Evolutionary conservation across 2,888 invertebrate genomes (phyloP), one percentile per base, ranked within the genome.

Genomic region (Pilophorus perplexus): DNA sequence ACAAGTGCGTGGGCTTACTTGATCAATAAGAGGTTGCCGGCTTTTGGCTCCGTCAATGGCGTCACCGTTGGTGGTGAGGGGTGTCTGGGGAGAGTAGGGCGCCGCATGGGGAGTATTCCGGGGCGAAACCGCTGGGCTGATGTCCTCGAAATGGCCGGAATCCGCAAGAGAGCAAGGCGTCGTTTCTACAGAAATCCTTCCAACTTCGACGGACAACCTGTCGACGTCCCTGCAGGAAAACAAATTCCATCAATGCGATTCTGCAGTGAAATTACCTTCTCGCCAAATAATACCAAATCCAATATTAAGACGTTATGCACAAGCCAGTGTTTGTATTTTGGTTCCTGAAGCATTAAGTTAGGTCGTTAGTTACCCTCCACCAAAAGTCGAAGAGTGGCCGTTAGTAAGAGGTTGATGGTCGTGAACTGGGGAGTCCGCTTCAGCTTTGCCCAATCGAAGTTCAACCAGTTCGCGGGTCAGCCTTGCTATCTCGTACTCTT

Each of bases 71-170:
- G 48, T 14, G 48, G 48, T 48, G 18, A 14, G 27, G 40, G 12
- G 59, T 22, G 16, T 42, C 12, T 46, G 20, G 22, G 46, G 46
- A 2, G 57, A 38, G 12, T 57, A 18, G 6, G 40, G 62, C 2
- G 28, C 27, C 10, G 40, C 25, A 18, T 14, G 28, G 12, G 67
- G 64, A n/a, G 62, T 67, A 55, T 50, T 25, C 33, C 48, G 64
- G 20, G 62, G 64, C 16, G 67, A 69, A 28, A 62, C 64, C 27
- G 68, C 44, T n/a, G 70, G 70, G 65, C 71, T 72, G 22, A 87
- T 80, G 78, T 91, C 91, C 76, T 92, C 92, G 77, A 88, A 91
- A 78, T 90, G 89, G 44, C 92, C 92, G 5, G 90, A 91, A 78
- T 91, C 91, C 64, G 89, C 87, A 74, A 89, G 85, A 25, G 90